phyloP scores from a whole-genome alignment of 2,113 vertebrate genomes.

The Brienomyrus brachyistius region DNA sequence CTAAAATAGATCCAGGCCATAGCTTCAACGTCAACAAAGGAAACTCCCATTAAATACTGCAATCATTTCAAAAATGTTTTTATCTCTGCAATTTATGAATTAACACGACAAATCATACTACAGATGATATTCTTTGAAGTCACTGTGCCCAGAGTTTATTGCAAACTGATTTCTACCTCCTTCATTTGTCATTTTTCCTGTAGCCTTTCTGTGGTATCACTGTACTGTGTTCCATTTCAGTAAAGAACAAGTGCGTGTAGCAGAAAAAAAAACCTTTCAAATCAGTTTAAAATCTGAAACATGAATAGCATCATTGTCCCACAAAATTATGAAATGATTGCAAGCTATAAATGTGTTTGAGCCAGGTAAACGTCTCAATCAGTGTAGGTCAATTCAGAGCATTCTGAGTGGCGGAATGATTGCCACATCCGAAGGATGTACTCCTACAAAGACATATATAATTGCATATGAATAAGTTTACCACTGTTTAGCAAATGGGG shows the following conservation, averaged over 20 bases:
- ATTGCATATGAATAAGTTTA: conserved; percentile 7
- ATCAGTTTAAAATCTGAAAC: not conserved
- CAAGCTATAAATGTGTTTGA: not conserved
- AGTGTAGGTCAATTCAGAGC: not conserved
- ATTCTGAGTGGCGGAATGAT: not conserved
- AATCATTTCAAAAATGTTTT: not conserved
- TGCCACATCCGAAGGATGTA: not conserved
- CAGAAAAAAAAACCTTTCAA: not conserved
- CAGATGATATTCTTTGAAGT: not conserved
- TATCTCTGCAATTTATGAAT: not conserved
- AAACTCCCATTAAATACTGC: not conserved
- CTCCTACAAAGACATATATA: not conserved
- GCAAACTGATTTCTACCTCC: not conserved
- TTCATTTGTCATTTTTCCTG: not conserved
- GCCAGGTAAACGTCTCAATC: not conserved
- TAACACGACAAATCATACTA: not conserved
- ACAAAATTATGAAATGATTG: not conserved
- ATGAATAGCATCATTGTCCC: not conserved
- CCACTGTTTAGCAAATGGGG: conserved; percentile 4
- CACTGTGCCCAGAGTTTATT: not conserved
- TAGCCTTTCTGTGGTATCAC: not conserved
- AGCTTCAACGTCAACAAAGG: not conserved
- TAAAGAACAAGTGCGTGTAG: not conserved
- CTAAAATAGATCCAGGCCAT: not conserved
- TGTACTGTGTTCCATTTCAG: not conserved